Percentiles rank a stretch among this genome's conserved stretches.
phyloP scores from a whole-genome alignment of 2,797 vertebrate species.

The Phataginus tetradactyla region DNA sequence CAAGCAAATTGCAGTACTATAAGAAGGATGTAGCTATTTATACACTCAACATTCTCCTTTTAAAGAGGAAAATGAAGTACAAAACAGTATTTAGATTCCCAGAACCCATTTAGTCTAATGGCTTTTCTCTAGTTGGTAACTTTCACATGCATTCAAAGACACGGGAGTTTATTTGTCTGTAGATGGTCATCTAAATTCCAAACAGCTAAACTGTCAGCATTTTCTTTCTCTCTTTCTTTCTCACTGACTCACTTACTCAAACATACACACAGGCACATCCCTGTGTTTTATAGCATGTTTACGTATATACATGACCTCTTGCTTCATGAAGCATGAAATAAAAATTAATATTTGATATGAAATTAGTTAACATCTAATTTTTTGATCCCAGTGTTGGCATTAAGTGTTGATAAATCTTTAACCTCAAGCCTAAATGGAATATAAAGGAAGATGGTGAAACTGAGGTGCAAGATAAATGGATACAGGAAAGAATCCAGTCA shows the following conservation, averaged over 20 bases:
- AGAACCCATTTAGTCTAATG: not conserved
- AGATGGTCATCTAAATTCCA: not conserved
- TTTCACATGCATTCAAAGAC: not conserved
- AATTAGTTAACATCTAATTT: slow-evolving; percentile 6
- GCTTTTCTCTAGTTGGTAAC: not conserved
- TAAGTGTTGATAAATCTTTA: not conserved
- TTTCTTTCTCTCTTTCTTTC: not conserved
- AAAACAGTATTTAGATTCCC: not conserved
- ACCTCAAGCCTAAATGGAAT: not conserved
- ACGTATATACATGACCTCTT: not conserved
- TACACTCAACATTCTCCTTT: not conserved
- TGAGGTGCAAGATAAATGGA: not conserved
- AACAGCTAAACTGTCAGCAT: not conserved
- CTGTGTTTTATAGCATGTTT: not conserved
- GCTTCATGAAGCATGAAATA: not conserved
- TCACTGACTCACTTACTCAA: not conserved
- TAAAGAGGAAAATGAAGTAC: not conserved
- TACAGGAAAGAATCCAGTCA: not conserved
- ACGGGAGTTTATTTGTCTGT: not conserved
- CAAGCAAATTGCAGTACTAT: not conserved
- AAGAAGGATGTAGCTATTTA: not conserved
- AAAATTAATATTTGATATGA: not conserved
- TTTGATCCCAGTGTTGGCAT: not conserved
- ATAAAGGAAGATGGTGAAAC: not conserved
- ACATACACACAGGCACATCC: not conserved